Evolutionary conservation across 2,888 invertebrate species (phyloP), one percentile per base, ranked within the genome.

Genomic region (Plutella xylostella): DNA sequence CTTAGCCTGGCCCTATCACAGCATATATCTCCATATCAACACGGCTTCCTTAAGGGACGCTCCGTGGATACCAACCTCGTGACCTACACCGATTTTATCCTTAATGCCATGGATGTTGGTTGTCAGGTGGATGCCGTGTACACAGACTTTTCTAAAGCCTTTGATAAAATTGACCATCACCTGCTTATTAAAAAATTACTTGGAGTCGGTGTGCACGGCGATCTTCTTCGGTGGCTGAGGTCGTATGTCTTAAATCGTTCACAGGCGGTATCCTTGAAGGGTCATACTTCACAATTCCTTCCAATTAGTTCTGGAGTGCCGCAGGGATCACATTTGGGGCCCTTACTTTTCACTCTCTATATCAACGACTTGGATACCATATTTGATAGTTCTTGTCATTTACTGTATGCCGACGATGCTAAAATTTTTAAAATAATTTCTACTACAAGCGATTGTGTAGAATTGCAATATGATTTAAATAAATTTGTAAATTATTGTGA

Each of bases 111-210:
- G 6, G 39, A 28, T 22, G 22, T 4, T 40, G 15, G 22, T 18
- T 21, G 5, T n/a, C 37, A 37, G 11, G 21, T 22, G n/a, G 41
- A 25, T 22, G n/a, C 35, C 14, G 22, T 42, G 30, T 45, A 47
- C 35, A 43, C 41, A 14, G 35, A 38, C 15, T 40, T 22, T 15
- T 22, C 21, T 6, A 40, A 40, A 15, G 40, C 40, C 15, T 40
- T 40, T n/a, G 40, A 22, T 14, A 21, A 25, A 11, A 25, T 40
- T 9, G 9, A 21, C 4, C 40, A 40, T 17, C 11, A 4, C 7
- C 12, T 21, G 6, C 22, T 40, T 6, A 12, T 40, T n/a, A 4
- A 21, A 1, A 40, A 40, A 40, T 15, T 40, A 11, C 15, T 15
- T 2, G 15, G 22, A 25, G 6, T 30, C 45, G 20, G 19, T 47